phyloP scores from a whole-genome alignment of 64 coral and sea anemone genomes.

The Dendronephthya gigantea region DNA sequence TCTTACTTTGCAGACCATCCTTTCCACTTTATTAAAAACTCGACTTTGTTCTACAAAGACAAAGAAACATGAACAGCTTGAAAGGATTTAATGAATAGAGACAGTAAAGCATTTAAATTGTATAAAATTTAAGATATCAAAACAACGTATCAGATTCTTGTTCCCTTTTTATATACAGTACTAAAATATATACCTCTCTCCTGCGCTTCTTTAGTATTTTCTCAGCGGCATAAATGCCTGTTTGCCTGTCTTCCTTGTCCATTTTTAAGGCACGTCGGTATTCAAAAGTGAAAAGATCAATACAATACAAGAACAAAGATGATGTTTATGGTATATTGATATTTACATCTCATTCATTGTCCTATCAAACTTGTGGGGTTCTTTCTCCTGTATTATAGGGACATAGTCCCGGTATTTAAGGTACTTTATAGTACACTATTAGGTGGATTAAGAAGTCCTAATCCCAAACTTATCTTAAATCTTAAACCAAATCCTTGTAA shows the following conservation, averaged over 20 bases:
- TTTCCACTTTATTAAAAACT: constrained; percentile 77
- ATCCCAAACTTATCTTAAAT: too few species aligned
- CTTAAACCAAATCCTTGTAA: too few species aligned
- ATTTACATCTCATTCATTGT: neutral
- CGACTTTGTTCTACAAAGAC: constrained; percentile 56
- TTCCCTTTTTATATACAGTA: too few species aligned
- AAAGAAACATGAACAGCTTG: neutral
- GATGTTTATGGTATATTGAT: neutral
- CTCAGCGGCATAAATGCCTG: constrained; percentile 66
- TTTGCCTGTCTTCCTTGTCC: constrained; percentile 47
- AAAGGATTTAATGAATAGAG: neutral
- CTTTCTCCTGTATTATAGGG: neutral
- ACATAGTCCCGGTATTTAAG: neutral
- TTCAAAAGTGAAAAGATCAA: neutral
- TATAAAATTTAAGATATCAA: neutral
- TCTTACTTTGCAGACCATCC: constrained; percentile 58
- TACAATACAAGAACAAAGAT: neutral
- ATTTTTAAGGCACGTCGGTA: constrained; percentile 4
- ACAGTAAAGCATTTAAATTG: neutral
- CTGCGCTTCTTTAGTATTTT: constrained; percentile 58
- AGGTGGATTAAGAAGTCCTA: too few species aligned
- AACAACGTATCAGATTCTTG: too few species aligned
- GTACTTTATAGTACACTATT: too few species aligned
- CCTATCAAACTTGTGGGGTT: neutral
- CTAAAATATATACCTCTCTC: too few species aligned